Evolutionary conservation across 2,888 invertebrate species (phyloP), one percentile per base, ranked within the genome.

Genomic region (Acanthosoma haemorrhoidale): DNA sequence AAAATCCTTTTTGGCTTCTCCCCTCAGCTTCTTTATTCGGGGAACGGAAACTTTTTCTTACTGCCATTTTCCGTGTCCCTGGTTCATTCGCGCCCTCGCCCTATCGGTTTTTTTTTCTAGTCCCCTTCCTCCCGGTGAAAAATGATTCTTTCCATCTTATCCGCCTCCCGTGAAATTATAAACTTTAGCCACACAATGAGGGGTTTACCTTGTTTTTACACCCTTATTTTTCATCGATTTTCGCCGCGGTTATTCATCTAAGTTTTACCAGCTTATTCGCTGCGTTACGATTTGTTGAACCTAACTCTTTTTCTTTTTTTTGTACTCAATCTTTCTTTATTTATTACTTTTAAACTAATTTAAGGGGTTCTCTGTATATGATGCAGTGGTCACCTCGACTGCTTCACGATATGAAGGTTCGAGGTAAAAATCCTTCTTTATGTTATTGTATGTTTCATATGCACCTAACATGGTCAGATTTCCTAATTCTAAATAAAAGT

Each of bases 41-140:
- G 41, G 64, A 64, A 64, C 64, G 38, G 68, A 59, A 68, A 68
- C 60, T 41, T 34, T 43, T 67, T 43, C 67, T 41, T 59, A 70
- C 70, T 67, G 36, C 51, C 66, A 60, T 70, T 70, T 70, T 58
- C 67, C 70, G 59, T 67, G 60, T 60, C 61, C 67, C 67, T 59
- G 59, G 70, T 39, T 70, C 64, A 70, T 64, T 64, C 64, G 38
- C 64, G 13, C 64, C 64, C 70, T 25, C 69, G 43, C 41, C 60
- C 60, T 58, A 59, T 57, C 41, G 67, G 67, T 67, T 67, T 57
- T 67, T 66, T 31, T 21, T 25, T 34, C 63, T 39, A 51, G 21
- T 15, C 67, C 60, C 61, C 63, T 31, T 18, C 66, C 36, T 64
- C 41, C 36, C 60, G 31, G 66, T 70, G 70, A 70, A 59, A 70